Evolutionary conservation across 2,113 vertebrate genomes (phyloP), one percentile per base, ranked within the genome.

Genomic region (Leptobrachium ailaonicum): DNA sequence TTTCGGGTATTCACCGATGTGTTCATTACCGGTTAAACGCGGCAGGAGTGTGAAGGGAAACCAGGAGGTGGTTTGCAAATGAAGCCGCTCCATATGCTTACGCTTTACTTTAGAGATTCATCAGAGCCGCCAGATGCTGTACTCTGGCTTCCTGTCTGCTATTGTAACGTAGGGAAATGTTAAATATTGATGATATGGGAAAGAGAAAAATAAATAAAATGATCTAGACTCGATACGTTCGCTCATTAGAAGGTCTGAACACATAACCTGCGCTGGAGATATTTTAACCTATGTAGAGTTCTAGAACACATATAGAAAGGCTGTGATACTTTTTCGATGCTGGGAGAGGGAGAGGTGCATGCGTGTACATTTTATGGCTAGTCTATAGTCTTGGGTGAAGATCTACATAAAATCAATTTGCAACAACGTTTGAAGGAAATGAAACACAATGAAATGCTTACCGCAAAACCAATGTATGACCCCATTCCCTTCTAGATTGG

Each of bases 51-150:
- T 73, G 70, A 80, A 80, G 72, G 70, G 58, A 80, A 73, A 80
- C 11, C 77, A 73, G 77, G 60, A 80, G 62, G 70, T 66, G 70
- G 62, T 66, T 80, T 80, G 66, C 77, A 80, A 80, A 80, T 80
- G 73, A 80, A 66, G 70, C 60, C 67, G 62, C 72, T 80, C 77
- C 70, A 80, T 80, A 80, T 80, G 77, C 42, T 80, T 69, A 43
- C 73, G 56, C 71, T 80, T 73, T 80, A 66, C 69, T 73, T 73
- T 5, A 66, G 70, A 80, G 77, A 73, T 73, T 80, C 77, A 73
- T 80, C 77, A 79, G 45, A 73, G 41, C 5, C 42, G 71, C 32
- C 71, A 80, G 70, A 79, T 79, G 77, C 41, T 79, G 70, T 66
- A 80, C 73, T 54, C 71, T 73, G 77, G 62, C 53, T 67, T 56